Evolutionary conservation across 1,140 invertebrate genomes (phyloP).

Genomic region (Helicoverpa armigera): DNA sequence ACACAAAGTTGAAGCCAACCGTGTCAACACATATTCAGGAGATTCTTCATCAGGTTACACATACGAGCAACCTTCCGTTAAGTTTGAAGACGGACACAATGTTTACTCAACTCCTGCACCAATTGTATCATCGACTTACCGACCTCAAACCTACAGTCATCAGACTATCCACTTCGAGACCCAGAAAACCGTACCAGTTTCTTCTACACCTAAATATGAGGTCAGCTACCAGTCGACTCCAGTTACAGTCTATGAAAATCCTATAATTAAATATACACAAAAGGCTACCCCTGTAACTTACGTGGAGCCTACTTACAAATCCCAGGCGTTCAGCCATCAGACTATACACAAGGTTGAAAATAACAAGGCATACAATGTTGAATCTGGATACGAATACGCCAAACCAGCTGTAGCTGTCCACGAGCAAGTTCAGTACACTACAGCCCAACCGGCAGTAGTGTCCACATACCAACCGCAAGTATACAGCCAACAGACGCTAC

Average conservation of each 20-base stretch:
- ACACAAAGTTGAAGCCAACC: slow-evolving; percentile 63
- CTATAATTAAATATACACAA: slow-evolving; percentile 75
- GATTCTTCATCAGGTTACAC: slow-evolving; percentile 60
- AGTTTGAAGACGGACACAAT: slow-evolving; percentile 61
- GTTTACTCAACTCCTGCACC: slow-evolving; percentile 62
- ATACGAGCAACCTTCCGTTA: slow-evolving; percentile 57
- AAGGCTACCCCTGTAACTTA: slow-evolving; percentile 71
- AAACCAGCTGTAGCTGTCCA: slow-evolving; percentile 47
- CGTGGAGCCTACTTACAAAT: slow-evolving; percentile 64
- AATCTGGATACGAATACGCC: slow-evolving; percentile 43
- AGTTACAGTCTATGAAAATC: slow-evolving; percentile 79
- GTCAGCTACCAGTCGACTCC: slow-evolving; percentile 69
- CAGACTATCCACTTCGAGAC: slow-evolving; percentile 69
- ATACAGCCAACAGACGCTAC: slow-evolving; percentile 73
- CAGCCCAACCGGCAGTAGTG: slow-evolving; percentile 64
- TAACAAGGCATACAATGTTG: slow-evolving; percentile 42
- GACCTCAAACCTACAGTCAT: slow-evolving; percentile 67
- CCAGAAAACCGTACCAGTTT: slow-evolving; percentile 62
- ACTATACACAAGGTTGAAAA: slow-evolving; percentile 57
- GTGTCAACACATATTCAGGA: slow-evolving; percentile 70
- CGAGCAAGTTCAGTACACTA: slow-evolving; percentile 61
- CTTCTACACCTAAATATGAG: slow-evolving; percentile 74
- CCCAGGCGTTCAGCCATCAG: slow-evolving; percentile 55
- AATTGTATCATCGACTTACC: slow-evolving; percentile 60
- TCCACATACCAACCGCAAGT: slow-evolving; percentile 71